Base-by-base conservation (phyloP, 2,113 vertebrate species). In the Poicephalus gulielmi region DNA sequence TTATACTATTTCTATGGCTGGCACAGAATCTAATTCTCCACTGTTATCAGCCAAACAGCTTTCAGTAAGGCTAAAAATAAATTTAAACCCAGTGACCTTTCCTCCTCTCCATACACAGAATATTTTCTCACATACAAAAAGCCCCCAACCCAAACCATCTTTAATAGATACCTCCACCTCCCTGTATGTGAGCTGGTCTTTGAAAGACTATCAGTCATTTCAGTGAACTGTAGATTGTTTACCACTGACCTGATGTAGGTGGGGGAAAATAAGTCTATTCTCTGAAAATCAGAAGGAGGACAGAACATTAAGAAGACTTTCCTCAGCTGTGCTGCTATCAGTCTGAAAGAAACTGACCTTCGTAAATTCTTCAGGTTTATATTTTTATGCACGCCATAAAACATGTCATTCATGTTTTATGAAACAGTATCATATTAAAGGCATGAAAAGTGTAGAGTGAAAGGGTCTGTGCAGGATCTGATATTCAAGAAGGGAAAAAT, bases 51-150 rank as follows among this genome's bases (percentile, higher is more conserved):
- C 30, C 22, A 17, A 93, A 83, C 19, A 92, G 31, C 35, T 92
- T 91, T 87, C 77, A 89, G 30, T 41, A 84, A 62, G 46, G 62
- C 28, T 79, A 62, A 92, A 94, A 93, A 69, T 92, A 47, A 76
- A 52, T 82, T 81, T 84, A 22, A 82, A 91, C 52, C n/a, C 39
- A 50, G 35, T 59, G 60, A 6, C 23, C 28, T 37, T 78, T 68
- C 6, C 31, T 67, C 11, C 12, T 90, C 14, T 31, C 24, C 25
- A 43, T 30, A 52, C 2, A 27, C 28, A 24, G 7, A 30, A 2
- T n/a, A 76, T 82, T 81, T 87, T 71, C 88, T 76, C 14, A 64
- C 11, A 67, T 9, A 71, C 5, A 76, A 62, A 94, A 94, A 74
- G 52, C 4, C 0, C 14, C 17, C 41, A 83, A 25, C 3, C 7